Evolutionary conservation across 2,888 invertebrate species (phyloP), one percentile per base, ranked within the genome.

Genomic region (Drosophila gaucha): DNA sequence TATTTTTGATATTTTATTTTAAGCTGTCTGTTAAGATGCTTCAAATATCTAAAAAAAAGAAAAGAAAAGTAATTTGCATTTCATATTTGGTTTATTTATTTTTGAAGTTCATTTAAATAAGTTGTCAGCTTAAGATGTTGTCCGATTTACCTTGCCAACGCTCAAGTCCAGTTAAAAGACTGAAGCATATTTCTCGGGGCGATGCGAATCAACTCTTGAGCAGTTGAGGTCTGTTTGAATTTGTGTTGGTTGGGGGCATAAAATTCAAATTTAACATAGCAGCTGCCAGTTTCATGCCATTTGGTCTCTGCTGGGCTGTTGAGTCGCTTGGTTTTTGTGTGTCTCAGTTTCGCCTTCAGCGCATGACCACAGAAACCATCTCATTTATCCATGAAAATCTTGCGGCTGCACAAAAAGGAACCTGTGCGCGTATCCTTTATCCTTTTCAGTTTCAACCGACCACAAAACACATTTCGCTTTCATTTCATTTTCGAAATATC

Each of bases 321-420:
- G 33, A 35, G 50, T 35, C 30, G 14, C 52, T 46, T 54, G 46
- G 55, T 58, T 68, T 44, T 30, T 44, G 44, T 44, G 44, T 36
- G 62, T 65, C 62, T 72, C 72, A 69, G 80, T 62, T 72, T 63
- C 43, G 63, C 52, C 65, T 66, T 66, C 58, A 69, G 65, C 62
- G 62, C 57, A 59, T 44, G 64, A 85, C 80, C 80, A 85, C 86
- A 80, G 63, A 80, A 87, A 85, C 88, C 88, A 85, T 74, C 78
- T 87, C 82, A 80, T 80, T 87, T 80, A 85, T 78, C 88, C 86
- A 80, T 85, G 74, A 69, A 80, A 80, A 87, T 85, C 82, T 87
- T 87, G 77, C 51, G 63, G 86, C 79, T 62, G 52, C 49, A 56
- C 55, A 63, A 64, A 69, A 77, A 68, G 59, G 60, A 80, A 74